Percentiles rank a stretch among this genome's conserved stretches.
Conservation (phyloP, 2,888 invertebrate species). For the Noctua comes region DNA sequence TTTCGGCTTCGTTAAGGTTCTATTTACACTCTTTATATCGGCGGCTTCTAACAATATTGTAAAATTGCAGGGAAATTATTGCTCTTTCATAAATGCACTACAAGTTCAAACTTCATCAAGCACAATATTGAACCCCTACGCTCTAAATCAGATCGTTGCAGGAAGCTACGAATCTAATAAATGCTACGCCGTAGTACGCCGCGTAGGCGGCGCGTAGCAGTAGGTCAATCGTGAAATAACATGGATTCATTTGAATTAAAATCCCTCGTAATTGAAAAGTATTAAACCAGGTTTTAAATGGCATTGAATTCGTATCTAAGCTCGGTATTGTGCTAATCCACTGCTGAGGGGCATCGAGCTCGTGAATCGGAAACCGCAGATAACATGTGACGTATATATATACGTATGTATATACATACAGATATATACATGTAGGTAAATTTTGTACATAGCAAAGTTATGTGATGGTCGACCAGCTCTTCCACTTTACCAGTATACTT, state of each 20-base stretch:
- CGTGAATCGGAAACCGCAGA: slow-evolving; percentile 31
- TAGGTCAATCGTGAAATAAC: slow-evolving; percentile 16
- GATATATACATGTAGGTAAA: not conserved
- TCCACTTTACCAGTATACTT: slow-evolving; percentile 16
- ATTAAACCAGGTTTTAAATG: slow-evolving; percentile 7
- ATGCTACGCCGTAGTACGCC: slow-evolving; percentile 48
- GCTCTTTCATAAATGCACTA: slow-evolving; percentile 9
- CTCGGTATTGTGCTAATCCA: slow-evolving; percentile 35
- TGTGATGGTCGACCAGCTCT: not conserved
- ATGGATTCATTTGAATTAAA: slow-evolving; percentile 18
- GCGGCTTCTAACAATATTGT: not conserved
- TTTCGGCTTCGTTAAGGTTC: no score
- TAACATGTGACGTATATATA: not conserved
- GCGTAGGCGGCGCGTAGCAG: slow-evolving; percentile 41
- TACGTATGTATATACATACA: no score
- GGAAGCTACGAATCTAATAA: slow-evolving; percentile 41
- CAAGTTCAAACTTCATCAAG: slow-evolving; percentile 15
- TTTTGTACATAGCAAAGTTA: not conserved
- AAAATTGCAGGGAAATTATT: slow-evolving; percentile 4
- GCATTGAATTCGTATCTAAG: slow-evolving; percentile 15
- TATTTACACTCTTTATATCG: no score
- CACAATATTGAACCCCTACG: slow-evolving; percentile 7
- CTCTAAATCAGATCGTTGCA: slow-evolving; percentile 29
- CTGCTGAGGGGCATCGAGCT: slow-evolving; percentile 25
- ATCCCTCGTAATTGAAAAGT: slow-evolving; percentile 23